phyloP scores from a whole-genome alignment of 2,797 vertebrate species.

The Sebastes alutus region DNA sequence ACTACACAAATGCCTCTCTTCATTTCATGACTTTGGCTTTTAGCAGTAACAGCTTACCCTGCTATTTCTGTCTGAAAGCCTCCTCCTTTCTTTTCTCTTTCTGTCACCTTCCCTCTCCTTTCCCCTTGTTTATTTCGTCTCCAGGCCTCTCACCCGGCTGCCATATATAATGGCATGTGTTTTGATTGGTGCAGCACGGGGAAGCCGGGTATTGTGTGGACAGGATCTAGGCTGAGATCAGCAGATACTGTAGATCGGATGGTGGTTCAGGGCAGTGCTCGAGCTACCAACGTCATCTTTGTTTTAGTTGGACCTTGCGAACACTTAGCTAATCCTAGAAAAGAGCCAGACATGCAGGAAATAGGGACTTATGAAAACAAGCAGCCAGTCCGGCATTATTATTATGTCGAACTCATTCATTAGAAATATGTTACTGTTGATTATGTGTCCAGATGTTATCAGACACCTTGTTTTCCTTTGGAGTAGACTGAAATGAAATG shows the following conservation, averaged over 20 bases:
- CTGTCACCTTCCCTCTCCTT: slow-evolving; percentile 49
- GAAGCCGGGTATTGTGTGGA: slow-evolving; percentile 84
- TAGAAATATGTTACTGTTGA: slow-evolving; percentile 64
- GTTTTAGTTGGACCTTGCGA: slow-evolving; percentile 82
- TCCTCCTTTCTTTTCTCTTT: slow-evolving; percentile 23
- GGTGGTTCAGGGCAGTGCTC: slow-evolving; percentile 66
- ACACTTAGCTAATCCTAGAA: slow-evolving; percentile 75
- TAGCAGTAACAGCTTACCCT: slow-evolving; percentile 12
- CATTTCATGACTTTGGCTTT: slow-evolving; percentile 48
- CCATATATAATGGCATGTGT: slow-evolving; percentile 68
- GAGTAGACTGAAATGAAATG: slow-evolving; percentile 22
- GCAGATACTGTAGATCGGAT: slow-evolving; percentile 63
- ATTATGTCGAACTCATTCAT: slow-evolving; percentile 63
- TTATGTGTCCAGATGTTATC: slow-evolving; percentile 62
- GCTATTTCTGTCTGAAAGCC: slow-evolving; percentile 16
- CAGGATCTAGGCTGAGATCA: slow-evolving; percentile 84
- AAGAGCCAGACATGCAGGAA: slow-evolving; percentile 77
- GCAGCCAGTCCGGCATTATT: slow-evolving; percentile 53
- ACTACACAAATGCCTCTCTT: slow-evolving; percentile 51
- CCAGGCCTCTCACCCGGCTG: slow-evolving; percentile 48
- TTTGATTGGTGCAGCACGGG: slow-evolving; percentile 76
- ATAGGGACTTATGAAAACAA: slow-evolving; percentile 76
- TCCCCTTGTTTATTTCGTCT: slow-evolving; percentile 52
- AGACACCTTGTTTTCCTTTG: slow-evolving; percentile 40
- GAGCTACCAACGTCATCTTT: slow-evolving; percentile 71